Evolutionary conservation across 2,113 vertebrate species (phyloP).

Genomic region (Chamaea fasciata): DNA sequence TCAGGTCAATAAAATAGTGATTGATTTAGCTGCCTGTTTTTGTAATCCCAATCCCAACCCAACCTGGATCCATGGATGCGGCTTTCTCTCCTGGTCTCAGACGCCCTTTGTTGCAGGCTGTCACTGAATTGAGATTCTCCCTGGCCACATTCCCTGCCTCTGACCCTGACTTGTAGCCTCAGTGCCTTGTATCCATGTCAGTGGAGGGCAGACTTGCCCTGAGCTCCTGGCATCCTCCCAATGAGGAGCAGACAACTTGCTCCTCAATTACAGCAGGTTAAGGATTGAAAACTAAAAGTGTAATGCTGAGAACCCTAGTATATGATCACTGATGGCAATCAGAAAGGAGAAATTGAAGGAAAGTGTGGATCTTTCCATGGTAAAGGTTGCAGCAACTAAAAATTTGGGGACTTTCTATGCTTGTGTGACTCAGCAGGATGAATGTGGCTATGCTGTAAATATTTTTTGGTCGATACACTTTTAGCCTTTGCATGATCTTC

Average conservation of each 20-base stretch:
- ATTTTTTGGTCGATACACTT: neutral
- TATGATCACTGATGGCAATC: neutral
- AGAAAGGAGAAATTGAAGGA: neutral
- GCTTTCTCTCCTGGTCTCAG: neutral
- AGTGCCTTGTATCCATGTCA: neutral
- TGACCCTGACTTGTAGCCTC: neutral
- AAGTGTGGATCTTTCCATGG: neutral
- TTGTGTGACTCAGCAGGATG: neutral
- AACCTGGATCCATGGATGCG: accelerated
- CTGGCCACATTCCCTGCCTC: neutral
- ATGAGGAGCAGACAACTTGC: neutral
- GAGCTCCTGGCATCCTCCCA: neutral
- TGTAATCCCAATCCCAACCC: neutral
- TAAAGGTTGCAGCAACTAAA: neutral
- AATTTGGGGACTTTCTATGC: neutral
- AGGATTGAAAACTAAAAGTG: neutral
- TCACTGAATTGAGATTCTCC: accelerated
- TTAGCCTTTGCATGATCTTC: accelerated
- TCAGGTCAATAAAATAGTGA: neutral
- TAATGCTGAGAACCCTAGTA: neutral
- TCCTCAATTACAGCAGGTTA: neutral
- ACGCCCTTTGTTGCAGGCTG: accelerated
- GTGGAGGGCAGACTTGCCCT: neutral
- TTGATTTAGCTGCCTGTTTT: neutral
- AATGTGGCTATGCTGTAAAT: neutral